Evolutionary conservation across 2,797 vertebrate genomes (phyloP).

Genomic region (Clarias pachynema): DNA sequence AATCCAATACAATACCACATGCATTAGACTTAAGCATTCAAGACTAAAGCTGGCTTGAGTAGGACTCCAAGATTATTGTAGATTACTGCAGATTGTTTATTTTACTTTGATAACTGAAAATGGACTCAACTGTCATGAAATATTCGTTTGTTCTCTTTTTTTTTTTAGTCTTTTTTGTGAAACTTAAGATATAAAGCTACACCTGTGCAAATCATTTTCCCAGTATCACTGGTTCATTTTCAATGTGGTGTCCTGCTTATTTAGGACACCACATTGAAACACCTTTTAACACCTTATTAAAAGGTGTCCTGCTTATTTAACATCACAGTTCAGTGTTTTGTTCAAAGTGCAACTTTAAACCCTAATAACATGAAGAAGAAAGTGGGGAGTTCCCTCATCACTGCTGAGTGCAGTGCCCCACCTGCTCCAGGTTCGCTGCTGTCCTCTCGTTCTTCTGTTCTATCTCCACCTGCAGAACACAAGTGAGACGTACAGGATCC

Average conservation of each 20-base stretch:
- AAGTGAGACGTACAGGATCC: slow-evolving; percentile 11
- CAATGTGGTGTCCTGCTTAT: slow-evolving; percentile 3
- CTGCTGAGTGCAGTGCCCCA: slow-evolving; percentile 77
- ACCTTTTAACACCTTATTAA: too few species aligned
- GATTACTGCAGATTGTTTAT: background rate
- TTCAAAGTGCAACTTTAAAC: slow-evolving; percentile 44
- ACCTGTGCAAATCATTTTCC: background rate
- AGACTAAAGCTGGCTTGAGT: background rate
- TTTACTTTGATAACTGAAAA: background rate
- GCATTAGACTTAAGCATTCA: background rate
- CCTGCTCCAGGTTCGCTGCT: slow-evolving; percentile 65
- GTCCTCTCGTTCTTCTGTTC: slow-evolving; percentile 79
- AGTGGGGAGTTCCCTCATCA: slow-evolving; percentile 62
- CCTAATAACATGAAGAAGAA: background rate
- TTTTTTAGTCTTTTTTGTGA: background rate
- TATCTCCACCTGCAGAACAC: slow-evolving; percentile 78
- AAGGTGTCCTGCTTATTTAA: slow-evolving; percentile 3
- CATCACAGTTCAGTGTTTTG: background rate
- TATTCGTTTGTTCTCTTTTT: background rate
- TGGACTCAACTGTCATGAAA: background rate
- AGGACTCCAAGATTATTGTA: background rate
- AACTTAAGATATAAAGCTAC: too few species aligned
- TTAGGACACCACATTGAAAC: too few species aligned
- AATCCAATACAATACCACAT: too few species aligned
- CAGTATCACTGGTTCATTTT: background rate